Conservation (phyloP, 2,888 invertebrate genomes). For the Pseudococcus viburni region DNA sequence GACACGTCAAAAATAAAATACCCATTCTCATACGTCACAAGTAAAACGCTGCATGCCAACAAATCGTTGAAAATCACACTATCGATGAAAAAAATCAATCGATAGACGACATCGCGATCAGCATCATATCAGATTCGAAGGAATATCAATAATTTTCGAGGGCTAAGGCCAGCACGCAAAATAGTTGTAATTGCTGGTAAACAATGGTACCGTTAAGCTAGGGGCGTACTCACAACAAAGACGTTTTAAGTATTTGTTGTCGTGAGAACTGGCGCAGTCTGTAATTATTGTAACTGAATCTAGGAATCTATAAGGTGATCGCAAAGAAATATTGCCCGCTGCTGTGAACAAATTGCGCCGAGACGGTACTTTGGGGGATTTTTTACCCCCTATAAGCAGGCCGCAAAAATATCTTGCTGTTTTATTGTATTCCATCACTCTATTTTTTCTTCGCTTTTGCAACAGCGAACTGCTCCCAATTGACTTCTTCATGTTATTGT, state of each 20-base stretch:
- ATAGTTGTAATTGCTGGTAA: slow-evolving; percentile 63
- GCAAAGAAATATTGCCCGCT: slow-evolving; percentile 64
- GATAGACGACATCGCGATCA: slow-evolving; percentile 30
- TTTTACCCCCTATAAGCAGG: slow-evolving; percentile 60
- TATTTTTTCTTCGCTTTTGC: slow-evolving; percentile 49
- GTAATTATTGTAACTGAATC: slow-evolving; percentile 66
- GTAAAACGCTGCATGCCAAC: neutral
- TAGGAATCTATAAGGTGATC: slow-evolving; percentile 61
- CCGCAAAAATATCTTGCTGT: slow-evolving; percentile 66
- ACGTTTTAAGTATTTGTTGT: slow-evolving; percentile 67
- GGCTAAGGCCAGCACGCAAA: slow-evolving; percentile 55
- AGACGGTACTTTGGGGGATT: slow-evolving; percentile 60
- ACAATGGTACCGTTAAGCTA: slow-evolving; percentile 64
- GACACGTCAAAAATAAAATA: neutral
- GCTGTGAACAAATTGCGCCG: slow-evolving; percentile 66
- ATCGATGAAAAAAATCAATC: slow-evolving; percentile 12
- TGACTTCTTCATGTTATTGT: slow-evolving; percentile 66
- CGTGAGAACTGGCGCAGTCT: slow-evolving; percentile 65
- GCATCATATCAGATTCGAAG: neutral
- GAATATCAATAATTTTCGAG: slow-evolving; percentile 50
- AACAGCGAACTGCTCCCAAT: slow-evolving; percentile 64
- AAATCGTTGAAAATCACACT: slow-evolving; percentile 39
- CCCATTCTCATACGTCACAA: neutral
- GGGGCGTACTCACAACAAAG: slow-evolving; percentile 62
- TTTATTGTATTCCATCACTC: slow-evolving; percentile 65